A percentile compares a stretch with the other conserved stretches of the same genome.
Conservation (phyloP, 2,888 invertebrate genomes). For the Cephonodes hylas region DNA sequence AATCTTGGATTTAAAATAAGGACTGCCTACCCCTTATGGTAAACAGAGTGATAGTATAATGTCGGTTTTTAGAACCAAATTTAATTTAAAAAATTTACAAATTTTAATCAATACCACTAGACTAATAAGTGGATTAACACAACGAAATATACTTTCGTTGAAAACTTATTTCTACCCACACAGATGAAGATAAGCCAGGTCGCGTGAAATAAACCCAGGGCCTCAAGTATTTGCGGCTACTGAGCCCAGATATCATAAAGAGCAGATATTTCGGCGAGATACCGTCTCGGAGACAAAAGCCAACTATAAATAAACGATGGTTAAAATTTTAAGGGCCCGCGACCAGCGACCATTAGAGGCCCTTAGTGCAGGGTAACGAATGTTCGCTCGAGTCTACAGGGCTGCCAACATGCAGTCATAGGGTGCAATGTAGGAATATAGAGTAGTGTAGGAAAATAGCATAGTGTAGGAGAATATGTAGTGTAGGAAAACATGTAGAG, state of each 20-base stretch:
- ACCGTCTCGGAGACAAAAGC: constrained; percentile 42
- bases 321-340: constrained; percentile 76
- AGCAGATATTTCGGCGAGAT: constrained; percentile 12
- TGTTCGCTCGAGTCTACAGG: constrained; percentile 34
- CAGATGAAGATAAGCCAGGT: background rate
- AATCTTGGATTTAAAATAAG: too few species aligned
- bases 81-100: too few species aligned
- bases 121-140: too few species aligned
- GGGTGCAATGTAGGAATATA: background rate
- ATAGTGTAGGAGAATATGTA: too few species aligned
- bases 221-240: background rate
- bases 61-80: too few species aligned
- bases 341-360: constrained; percentile 72
- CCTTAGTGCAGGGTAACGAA: constrained; percentile 62
- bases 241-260: constrained; percentile 7
- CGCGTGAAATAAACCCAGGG: background rate
- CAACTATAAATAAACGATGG: constrained; percentile 71
- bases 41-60: too few species aligned
- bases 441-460: too few species aligned
- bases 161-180: background rate
- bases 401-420: background rate
- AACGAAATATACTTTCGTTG: background rate
- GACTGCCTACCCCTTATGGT: too few species aligned
- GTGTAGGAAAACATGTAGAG: too few species aligned
- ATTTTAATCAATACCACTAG: too few species aligned